phyloP scores from a whole-genome alignment of 2,888 invertebrate species.

The Acrobasis repandana region DNA sequence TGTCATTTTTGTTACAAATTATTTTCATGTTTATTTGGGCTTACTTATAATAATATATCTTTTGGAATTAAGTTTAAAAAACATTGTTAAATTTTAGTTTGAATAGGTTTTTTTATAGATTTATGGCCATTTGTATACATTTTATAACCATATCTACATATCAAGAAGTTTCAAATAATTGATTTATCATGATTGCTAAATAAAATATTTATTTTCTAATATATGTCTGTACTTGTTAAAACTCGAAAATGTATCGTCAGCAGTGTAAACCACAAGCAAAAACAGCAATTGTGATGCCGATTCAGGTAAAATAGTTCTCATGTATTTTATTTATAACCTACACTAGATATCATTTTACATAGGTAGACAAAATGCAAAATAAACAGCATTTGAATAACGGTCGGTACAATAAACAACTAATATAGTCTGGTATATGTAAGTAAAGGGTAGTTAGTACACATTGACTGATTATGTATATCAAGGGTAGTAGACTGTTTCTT shows the following conservation, averaged over 20 bases:
- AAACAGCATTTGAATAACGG: background rate
- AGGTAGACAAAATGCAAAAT: background rate
- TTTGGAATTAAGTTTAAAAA: background rate
- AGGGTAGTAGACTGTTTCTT: slow-evolving; percentile 40
- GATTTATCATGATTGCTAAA: background rate
- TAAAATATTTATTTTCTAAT: background rate
- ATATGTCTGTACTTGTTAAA: background rate
- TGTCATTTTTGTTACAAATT: slow-evolving; percentile 16
- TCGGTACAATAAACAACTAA: background rate
- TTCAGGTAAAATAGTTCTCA: slow-evolving; percentile 14
- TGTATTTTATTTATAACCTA: background rate
- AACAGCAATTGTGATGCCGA: slow-evolving; percentile 8
- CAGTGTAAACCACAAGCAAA: background rate
- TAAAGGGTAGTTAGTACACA: too few species aligned
- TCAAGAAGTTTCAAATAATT: too few species aligned
- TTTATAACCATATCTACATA: too few species aligned
- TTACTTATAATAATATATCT: background rate
- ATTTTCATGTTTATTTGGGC: background rate
- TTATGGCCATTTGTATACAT: background rate
- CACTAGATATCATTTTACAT: background rate
- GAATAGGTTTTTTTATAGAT: background rate
- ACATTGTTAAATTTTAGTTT: background rate
- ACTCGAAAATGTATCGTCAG: slow-evolving; percentile 4
- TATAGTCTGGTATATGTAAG: background rate
- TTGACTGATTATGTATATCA: too few species aligned